These are phyloP conservation scores for Monochamus alternatus DNA, from an alignment of 2,888 invertebrate genomes.

Conservation along the genomic window DNA sequence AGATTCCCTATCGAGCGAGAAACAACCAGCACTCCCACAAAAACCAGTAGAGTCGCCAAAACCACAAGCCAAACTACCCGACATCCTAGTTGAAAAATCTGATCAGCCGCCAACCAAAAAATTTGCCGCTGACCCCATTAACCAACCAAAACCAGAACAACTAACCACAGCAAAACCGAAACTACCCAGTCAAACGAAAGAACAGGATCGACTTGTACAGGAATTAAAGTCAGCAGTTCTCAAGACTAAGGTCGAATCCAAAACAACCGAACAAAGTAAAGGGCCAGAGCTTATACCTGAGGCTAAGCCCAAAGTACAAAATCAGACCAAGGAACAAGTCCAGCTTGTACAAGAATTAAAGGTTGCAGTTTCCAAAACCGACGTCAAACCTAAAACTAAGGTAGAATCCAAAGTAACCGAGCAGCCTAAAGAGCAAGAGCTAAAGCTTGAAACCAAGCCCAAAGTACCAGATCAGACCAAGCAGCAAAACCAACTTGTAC, in stretches of 20 bases:
- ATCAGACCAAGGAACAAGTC: constrained; percentile 42
- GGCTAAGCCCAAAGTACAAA: constrained; percentile 12
- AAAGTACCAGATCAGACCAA: constrained; percentile 30
- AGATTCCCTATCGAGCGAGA: constrained; percentile 17
- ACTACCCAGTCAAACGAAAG: constrained; percentile 33
- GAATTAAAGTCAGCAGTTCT: not conserved
- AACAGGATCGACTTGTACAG: not conserved
- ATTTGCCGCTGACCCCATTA: not conserved
- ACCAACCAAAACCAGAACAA: constrained; percentile 3
- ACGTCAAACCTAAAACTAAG: not conserved
- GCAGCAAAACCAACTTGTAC: constrained; percentile 46
- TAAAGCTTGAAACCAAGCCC: not conserved
- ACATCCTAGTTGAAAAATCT: not conserved
- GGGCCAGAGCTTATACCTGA: constrained; percentile 6
- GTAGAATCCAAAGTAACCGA: constrained; percentile 15
- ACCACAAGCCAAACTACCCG: constrained; percentile 27
- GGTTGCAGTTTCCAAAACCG: constrained; percentile 27
- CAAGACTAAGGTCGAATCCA: constrained; percentile 37
- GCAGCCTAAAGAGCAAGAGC: not conserved
- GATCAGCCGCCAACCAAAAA: not conserved
- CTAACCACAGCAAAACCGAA: constrained; percentile 30
- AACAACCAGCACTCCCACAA: constrained; percentile 12
- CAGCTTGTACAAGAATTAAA: not conserved
- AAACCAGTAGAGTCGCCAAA: constrained; percentile 29
- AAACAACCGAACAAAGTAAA: not conserved